These are phyloP conservation scores for Subanguina moxae DNA, from an alignment of 1,140 invertebrate genomes.

Conservation along the genomic window DNA sequence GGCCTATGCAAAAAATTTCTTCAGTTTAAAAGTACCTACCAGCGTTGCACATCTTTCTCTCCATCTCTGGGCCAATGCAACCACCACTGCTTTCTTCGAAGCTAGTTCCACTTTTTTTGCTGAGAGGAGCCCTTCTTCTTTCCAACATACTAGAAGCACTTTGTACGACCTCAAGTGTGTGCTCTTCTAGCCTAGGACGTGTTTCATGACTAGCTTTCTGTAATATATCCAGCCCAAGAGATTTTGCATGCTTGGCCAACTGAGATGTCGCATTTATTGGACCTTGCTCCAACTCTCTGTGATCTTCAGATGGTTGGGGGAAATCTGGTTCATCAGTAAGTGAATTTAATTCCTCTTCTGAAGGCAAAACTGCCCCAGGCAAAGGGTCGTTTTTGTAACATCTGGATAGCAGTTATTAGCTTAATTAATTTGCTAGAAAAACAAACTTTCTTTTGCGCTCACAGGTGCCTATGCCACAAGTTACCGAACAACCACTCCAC, in stretches of 20 bases:
- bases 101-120: conserved; percentile 10
- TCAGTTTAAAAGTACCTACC: background rate
- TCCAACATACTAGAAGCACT: conserved; percentile 12
- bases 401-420: background rate
- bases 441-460: conserved; percentile 15
- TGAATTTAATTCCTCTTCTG: background rate
- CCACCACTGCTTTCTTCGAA: conserved; percentile 22
- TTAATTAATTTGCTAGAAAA: background rate
- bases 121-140: conserved; percentile 28
- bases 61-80: conserved; percentile 24
- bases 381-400: background rate
- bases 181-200: conserved; percentile 22
- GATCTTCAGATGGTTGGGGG: background rate
- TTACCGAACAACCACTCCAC: conserved; percentile 26
- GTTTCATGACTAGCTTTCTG: conserved; percentile 24
- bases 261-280: no score
- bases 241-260: no score
- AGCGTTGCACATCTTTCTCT: conserved; percentile 26
- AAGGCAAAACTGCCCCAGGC: background rate
- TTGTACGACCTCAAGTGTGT: conserved; percentile 28
- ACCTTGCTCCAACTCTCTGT: conserved; percentile 3
- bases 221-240: no score
- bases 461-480: conserved; percentile 29
- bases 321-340: no score
- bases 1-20: no score